Evolutionary conservation across 1,140 invertebrate species (phyloP).

Genomic region (Drosophila seguyi): DNA sequence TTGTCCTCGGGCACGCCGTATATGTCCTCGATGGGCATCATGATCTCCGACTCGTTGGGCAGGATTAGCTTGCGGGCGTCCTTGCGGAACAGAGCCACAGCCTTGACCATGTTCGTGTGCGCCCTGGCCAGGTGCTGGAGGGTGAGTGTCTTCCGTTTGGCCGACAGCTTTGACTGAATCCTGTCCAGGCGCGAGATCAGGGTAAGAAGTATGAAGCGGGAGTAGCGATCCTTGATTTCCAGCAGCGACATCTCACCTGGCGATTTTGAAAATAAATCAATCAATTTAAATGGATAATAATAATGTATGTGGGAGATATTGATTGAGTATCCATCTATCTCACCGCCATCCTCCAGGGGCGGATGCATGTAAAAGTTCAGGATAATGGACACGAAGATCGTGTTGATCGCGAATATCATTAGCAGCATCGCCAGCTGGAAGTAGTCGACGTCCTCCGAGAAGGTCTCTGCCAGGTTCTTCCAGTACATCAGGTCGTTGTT

Average conservation of each 20-base stretch:
- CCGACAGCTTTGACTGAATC: constrained; percentile 64
- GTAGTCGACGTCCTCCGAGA: constrained; percentile 56
- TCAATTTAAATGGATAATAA: no score
- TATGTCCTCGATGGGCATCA: constrained; percentile 77
- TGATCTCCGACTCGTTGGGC: constrained; percentile 76
- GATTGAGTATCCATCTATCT: background rate
- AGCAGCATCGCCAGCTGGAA: constrained; percentile 67
- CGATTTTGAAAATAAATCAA: no score
- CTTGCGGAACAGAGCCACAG: constrained; percentile 77
- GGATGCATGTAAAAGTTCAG: constrained; percentile 58
- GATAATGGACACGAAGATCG: constrained; percentile 60
- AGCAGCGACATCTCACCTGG: constrained; percentile 61
- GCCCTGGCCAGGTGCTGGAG: constrained; percentile 61
- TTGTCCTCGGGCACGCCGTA: constrained; percentile 76
- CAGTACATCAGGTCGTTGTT: constrained; percentile 73
- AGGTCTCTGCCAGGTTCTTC: constrained; percentile 57
- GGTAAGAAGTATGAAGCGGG: constrained; percentile 72
- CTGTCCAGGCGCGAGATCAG: constrained; percentile 72
- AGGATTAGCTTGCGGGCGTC: constrained; percentile 75
- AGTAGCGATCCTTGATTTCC: constrained; percentile 82
- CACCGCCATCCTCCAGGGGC: constrained; percentile 41
- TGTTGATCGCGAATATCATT: constrained; percentile 59
- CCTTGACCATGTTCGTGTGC: constrained; percentile 70
- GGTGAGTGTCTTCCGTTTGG: constrained; percentile 49
- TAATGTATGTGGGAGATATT: no score